Conservation (phyloP, 2,113 vertebrate genomes). For the Gymnorhina tibicen region DNA sequence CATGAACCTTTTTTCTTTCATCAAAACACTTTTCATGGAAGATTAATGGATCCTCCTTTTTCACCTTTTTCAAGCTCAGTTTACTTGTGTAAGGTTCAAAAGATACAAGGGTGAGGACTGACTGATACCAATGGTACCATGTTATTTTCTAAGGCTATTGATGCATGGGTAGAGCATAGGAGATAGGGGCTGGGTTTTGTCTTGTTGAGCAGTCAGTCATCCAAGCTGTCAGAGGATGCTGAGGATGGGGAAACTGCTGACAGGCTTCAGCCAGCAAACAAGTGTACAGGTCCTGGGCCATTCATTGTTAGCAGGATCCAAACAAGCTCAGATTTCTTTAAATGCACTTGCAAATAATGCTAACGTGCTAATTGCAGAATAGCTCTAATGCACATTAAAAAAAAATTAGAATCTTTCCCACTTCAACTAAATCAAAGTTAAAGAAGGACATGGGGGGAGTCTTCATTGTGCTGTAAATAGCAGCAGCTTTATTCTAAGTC, state of each 20-base stretch:
- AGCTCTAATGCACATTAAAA: neutral
- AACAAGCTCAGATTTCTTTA: neutral
- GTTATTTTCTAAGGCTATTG: neutral
- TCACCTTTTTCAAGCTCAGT: neutral
- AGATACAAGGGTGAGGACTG: neutral
- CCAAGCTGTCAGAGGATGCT: neutral
- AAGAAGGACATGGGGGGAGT: neutral
- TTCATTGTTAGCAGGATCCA: neutral
- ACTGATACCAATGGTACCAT: neutral
- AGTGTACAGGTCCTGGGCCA: neutral
- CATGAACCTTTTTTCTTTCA: neutral
- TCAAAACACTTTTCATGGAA: neutral
- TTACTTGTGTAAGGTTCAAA: neutral
- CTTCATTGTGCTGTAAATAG: neutral
- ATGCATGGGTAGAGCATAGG: neutral
- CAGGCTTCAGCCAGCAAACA: neutral
- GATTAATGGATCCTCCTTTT: neutral
- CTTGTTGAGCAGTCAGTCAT: neutral
- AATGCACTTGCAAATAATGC: neutral
- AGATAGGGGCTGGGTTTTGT: neutral
- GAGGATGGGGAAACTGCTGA: neutral
- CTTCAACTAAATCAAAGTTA: neutral
- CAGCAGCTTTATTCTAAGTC: neutral
- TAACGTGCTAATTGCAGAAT: neutral
- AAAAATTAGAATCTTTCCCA: neutral